Conservation (phyloP, 2,888 invertebrate species). For the Arenicola marina region DNA sequence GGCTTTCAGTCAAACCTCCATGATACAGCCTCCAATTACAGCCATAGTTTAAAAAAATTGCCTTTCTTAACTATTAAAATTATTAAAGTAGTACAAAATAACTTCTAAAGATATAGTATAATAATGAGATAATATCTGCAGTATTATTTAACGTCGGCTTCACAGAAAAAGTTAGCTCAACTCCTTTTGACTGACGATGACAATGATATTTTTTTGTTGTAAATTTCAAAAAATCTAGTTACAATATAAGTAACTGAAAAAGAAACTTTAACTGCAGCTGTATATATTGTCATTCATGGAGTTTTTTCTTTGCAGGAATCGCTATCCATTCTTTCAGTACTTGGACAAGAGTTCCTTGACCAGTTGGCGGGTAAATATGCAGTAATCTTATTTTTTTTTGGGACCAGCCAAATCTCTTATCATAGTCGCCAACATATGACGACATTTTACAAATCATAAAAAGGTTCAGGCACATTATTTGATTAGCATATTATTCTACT, state of each 20-base stretch:
- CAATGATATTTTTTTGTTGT: background rate
- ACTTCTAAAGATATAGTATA: no score
- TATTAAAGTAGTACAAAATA: no score
- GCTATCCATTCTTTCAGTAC: conserved; percentile 48
- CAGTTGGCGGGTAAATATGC: conserved; percentile 52
- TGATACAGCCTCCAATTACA: no score
- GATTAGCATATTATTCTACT: no score
- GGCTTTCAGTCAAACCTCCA: background rate
- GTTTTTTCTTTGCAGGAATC: conserved; percentile 39
- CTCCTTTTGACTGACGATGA: background rate
- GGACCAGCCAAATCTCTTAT: no score
- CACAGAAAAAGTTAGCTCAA: background rate
- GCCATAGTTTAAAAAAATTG: no score
- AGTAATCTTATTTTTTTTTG: no score
- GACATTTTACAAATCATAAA: no score
- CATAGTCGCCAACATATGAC: no score
- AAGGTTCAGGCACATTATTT: no score
- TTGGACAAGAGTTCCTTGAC: conserved; percentile 46
- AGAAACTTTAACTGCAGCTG: background rate
- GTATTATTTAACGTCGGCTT: background rate
- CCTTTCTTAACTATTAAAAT: no score
- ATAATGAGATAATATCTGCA: background rate
- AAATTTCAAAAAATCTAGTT: background rate
- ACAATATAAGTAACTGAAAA: background rate
- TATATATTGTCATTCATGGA: background rate